A percentile compares a stretch with the other conserved stretches of the same genome.
phyloP scores from a whole-genome alignment of 1,140 invertebrate genomes.

The Heliconius melpomene region DNA sequence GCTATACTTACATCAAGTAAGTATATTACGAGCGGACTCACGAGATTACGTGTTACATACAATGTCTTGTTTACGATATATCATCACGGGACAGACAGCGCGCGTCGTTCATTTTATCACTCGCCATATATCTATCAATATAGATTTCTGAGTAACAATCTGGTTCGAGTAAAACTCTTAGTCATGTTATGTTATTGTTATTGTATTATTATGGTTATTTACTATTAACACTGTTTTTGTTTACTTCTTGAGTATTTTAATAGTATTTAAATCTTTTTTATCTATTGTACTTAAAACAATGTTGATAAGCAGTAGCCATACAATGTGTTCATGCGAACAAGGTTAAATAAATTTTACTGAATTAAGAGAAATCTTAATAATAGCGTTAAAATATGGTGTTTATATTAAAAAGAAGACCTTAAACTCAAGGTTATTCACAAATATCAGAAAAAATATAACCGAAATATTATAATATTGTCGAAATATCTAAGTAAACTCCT shows the following conservation, averaged over 20 bases:
- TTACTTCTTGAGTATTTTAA: neutral
- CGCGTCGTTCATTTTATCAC: slow-evolving; percentile 7
- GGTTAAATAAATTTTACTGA: neutral
- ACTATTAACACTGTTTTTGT: neutral
- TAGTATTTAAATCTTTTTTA: neutral
- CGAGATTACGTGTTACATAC: neutral
- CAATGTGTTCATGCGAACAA: neutral
- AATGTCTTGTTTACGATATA: slow-evolving; percentile 9
- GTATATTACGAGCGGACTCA: neutral
- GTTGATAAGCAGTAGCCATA: neutral
- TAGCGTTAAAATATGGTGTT: too few species aligned
- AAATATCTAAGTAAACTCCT: too few species aligned
- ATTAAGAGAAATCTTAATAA: neutral
- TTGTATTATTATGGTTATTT: neutral
- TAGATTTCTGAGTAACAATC: neutral
- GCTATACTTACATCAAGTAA: neutral
- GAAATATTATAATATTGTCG: too few species aligned
- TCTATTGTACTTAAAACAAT: neutral
- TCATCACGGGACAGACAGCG: neutral
- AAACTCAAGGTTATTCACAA: too few species aligned
- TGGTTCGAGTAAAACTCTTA: neutral
- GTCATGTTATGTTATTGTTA: neutral
- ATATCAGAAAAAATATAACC: too few species aligned
- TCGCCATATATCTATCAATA: neutral
- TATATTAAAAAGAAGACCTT: too few species aligned